Evolutionary conservation across 2,113 vertebrate genomes (phyloP).

Genomic region (Pluvianellus socialis): DNA sequence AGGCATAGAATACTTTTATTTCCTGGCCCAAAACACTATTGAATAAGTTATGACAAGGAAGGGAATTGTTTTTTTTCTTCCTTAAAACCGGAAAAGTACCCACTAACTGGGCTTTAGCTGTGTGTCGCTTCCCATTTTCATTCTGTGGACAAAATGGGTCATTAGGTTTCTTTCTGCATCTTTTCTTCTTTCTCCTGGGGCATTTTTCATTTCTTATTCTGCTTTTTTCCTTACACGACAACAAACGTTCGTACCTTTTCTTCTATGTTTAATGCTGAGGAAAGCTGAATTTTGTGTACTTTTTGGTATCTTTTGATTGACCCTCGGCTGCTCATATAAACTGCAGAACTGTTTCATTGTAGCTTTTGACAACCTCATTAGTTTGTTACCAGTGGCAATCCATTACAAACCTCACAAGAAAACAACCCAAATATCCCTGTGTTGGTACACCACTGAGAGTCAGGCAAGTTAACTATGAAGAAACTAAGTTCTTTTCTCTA

Average conservation of each 20-base stretch:
- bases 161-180: neutral
- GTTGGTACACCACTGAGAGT: neutral
- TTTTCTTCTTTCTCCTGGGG: neutral
- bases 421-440: slow-evolving; percentile 4
- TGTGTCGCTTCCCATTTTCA: neutral
- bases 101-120: neutral
- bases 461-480: neutral
- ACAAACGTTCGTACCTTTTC: neutral
- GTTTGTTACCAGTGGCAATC: slow-evolving; percentile 67
- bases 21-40: neutral
- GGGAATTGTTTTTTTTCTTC: neutral
- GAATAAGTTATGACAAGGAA: neutral
- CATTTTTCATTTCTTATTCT: neutral
- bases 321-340: slow-evolving; percentile 30
- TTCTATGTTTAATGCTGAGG: neutral
- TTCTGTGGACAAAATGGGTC: neutral
- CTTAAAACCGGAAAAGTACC: neutral
- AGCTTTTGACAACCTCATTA: slow-evolving; percentile 71
- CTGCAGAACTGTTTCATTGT: slow-evolving; percentile 40
- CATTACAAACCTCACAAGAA: slow-evolving; percentile 62
- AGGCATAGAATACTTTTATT: neutral
- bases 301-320: slow-evolving; percentile 11
- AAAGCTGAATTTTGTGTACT: neutral
- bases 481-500: neutral
- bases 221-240: neutral